Base-by-base conservation (phyloP, 2,888 invertebrate species). In the Nycteola revayana region DNA sequence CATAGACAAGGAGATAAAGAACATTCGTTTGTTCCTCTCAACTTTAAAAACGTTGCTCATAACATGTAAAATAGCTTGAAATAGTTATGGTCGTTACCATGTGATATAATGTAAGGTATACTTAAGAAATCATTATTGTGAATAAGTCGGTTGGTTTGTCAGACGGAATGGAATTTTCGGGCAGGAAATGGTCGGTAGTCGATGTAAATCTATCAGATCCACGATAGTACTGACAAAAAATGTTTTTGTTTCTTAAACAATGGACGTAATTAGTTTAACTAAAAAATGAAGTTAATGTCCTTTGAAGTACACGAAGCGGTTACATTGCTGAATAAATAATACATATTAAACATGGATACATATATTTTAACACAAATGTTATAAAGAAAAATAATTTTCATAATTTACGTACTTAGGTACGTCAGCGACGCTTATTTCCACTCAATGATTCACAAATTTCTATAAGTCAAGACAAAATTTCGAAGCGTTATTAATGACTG, bases 141-240 rank as follows among this genome's bases (percentile, higher is more conserved):
- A 49, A 38, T 43, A 42, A 47, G 45, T 39, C 36, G 33, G 41
- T 42, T 50, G 42, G 41, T 50, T 41, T 36, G 40, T 53, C 48
- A 47, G 46, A 32, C 54, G 42, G 55, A 59, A 59, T 63, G 57
- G 67, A 61, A 68, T 67, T 66, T 57, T 46, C 56, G 22, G 47
- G 44, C 70, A 68, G 74, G 72, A 69, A 69, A 65, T 42, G 44
- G 38, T 47, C 42, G 25, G 50, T 45, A 49, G 44, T 50, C 56
- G 52, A 56, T 63, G 44, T 48, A 48, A 58, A 60, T 54, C 48
- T 54, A n/a, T n/a, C n/a, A 58, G 66, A 74, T 69, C 59, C 47
- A 46, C 41, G 49, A 52, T 56, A 58, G 52, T 57, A 36, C 36
- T 31, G 34, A 49, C 58, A 60, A 58, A 56, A 54, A 11, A 23